Evolutionary conservation across 2,797 vertebrate species (phyloP), one percentile per base, ranked within the genome.

Genomic region (Crocodylus rhombifer): DNA sequence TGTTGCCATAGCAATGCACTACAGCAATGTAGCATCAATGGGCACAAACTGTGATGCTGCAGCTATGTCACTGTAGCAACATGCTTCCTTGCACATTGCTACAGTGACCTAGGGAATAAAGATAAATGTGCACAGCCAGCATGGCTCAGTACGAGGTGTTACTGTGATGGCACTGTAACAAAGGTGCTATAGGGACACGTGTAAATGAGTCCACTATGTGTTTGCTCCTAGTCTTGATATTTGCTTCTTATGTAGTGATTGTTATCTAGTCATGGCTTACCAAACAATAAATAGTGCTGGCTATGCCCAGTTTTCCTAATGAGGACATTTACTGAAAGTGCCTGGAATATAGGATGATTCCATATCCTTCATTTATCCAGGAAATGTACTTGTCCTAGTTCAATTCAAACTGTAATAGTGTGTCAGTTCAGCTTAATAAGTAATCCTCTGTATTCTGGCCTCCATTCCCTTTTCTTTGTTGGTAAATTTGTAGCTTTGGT

Each of bases 301-400:
- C 62, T 12, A 64, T 69, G 58, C 25, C 6, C 30, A n/a, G 58
- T 85, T 87, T 85, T 81, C 80, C 75, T 83, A 55, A 55, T 28
- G 55, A 78, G 42, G 87, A 5, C 58, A 87, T 33, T 33, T 85
- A 85, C 80, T 81, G 21, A 94, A 90, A 93, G 71, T 2, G 4
- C 6, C 85, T 71, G 75, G 25, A 87, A 77, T 76, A 89, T 91
- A 80, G 77, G 87, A 26, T 78, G 63, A 88, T 90, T 83, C 28
- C 11, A 87, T 69, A 79, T 36, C 5, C 87, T 83, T 78, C 82
- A 80, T 89, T 90, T 91, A 87, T 92, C 82, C 80, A 64, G 85
- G 61, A 89, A 93, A 87, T 58, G 16, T 83, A 60, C 30, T 76
- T 92, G 33, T 14, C 26, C 23, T 57, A 57, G 14, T 73, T 67